Conservation (phyloP, 2,113 vertebrate genomes). For the Larimichthys polyactis region DNA sequence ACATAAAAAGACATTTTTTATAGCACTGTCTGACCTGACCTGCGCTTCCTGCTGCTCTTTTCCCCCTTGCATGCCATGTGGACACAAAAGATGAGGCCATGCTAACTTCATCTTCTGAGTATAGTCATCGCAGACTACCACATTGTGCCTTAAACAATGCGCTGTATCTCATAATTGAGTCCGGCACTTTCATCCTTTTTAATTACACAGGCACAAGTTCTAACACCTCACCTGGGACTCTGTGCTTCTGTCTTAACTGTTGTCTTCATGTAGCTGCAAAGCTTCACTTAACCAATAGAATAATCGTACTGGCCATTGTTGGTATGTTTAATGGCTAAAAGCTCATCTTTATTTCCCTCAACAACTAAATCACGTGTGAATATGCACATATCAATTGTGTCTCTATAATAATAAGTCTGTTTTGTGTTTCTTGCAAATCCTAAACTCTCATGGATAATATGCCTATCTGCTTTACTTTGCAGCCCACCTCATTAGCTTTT, state of each 20-base stretch:
- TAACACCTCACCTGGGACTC: slow-evolving; percentile 65
- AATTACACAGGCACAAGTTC: slow-evolving; percentile 64
- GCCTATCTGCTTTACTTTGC: too few species aligned
- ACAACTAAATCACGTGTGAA: not conserved
- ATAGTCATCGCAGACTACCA: slow-evolving; percentile 38
- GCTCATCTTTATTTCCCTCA: slow-evolving; percentile 13
- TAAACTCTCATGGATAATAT: too few species aligned
- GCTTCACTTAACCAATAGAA: slow-evolving; percentile 38
- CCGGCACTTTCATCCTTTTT: slow-evolving; percentile 63
- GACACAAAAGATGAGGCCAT: slow-evolving; percentile 58
- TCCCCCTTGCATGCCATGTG: slow-evolving; percentile 46
- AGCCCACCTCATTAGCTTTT: too few species aligned
- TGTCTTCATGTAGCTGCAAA: slow-evolving; percentile 53
- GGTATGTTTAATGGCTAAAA: slow-evolving; percentile 15
- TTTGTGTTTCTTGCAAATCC: too few species aligned
- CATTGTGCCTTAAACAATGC: slow-evolving; percentile 72
- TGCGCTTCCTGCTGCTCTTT: slow-evolving; percentile 11
- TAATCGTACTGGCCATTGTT: slow-evolving; percentile 37
- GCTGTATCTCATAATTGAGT: slow-evolving; percentile 67
- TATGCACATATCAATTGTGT: too few species aligned
- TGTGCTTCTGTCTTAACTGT: slow-evolving; percentile 52
- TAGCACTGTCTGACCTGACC: not conserved
- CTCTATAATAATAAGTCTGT: too few species aligned
- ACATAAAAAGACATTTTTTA: not conserved
- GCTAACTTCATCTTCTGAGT: slow-evolving; percentile 63